Evolutionary conservation across 2,888 invertebrate genomes (phyloP), one percentile per base, ranked within the genome.

Genomic region (Uropetala carovei): DNA sequence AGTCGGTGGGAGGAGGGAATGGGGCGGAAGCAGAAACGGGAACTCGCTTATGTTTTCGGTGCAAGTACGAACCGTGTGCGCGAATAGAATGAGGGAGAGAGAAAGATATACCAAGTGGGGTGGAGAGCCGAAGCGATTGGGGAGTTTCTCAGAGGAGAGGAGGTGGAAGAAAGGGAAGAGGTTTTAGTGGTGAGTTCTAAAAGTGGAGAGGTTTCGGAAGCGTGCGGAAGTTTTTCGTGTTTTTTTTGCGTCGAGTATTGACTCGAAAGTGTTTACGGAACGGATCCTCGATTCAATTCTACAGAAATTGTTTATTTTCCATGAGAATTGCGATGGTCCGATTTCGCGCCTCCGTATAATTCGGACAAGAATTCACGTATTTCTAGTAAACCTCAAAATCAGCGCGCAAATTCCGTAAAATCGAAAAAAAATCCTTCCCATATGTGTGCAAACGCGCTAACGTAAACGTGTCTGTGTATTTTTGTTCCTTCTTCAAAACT

Each of bases 141-240:
- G 43, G 43, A 43, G 43, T 43, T 43, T 43, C n/a, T 5, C 57
- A 84, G 57, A 10, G 57, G 58, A 13, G 84, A 11, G 16, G 56
- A 3, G 13, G 84, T 43, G n/a, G 56, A 58, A 4, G 9, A 57
- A 56, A 83, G 16, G 83, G 83, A 5, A n/a, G 83, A n/a, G 83
- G 83, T 83, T 57, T 27, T 57, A n/a, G 83, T 57, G 57, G 43
- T 43, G 83, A 57, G 13, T 5, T 4, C 83, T 18, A 13, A 57
- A n/a, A 57, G 83, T n/a, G 57, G 57, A 57, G 57, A 56, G 83
- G 57, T 83, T 56, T 83, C 43, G 83, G 83, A 83, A 56, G 30
- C 5, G 82, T 14, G 10, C 43, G 43, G 11, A 43, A 82, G 2
- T n/a, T 43, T 43, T n/a, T 7, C 18, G 56, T 83, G n/a, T 83